Conservation (phyloP, 2,888 invertebrate species). For the Terebella lapidaria region DNA sequence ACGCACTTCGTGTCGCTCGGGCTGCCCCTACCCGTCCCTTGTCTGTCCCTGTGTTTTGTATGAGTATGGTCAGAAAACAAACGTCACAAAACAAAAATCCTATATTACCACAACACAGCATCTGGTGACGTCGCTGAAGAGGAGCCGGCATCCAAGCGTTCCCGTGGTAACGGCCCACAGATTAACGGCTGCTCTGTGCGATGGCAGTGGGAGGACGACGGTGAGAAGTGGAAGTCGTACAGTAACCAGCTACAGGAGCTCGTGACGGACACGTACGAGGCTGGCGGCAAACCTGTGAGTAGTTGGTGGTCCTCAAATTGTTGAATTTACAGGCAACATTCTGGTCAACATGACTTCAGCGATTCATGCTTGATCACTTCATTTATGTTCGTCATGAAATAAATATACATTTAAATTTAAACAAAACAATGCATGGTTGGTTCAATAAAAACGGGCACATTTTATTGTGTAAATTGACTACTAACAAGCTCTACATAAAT, state of each 20-base stretch:
- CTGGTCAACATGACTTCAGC: too few species aligned
- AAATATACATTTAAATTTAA: background rate
- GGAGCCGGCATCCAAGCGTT: background rate
- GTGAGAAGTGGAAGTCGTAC: slow-evolving; percentile 37
- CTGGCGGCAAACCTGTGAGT: slow-evolving; percentile 30
- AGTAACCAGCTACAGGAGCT: slow-evolving; percentile 23
- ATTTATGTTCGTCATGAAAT: background rate
- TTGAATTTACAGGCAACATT: slow-evolving; percentile 30
- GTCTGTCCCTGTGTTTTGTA: too few species aligned
- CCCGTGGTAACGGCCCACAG: background rate
- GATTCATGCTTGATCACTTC: background rate
- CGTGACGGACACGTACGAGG: slow-evolving; percentile 30
- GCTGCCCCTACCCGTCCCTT: too few species aligned
- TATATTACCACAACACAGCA: too few species aligned
- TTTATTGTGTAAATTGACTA: too few species aligned
- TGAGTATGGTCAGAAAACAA: too few species aligned
- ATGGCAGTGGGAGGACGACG: slow-evolving; percentile 45
- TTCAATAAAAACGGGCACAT: too few species aligned
- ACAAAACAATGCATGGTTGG: too few species aligned
- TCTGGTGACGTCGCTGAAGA: too few species aligned
- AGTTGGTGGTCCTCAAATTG: slow-evolving; percentile 1
- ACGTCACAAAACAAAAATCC: too few species aligned
- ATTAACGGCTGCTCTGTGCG: slow-evolving; percentile 27
- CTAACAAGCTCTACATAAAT: too few species aligned
- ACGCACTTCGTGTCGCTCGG: too few species aligned